phyloP scores from a whole-genome alignment of 2,888 invertebrate genomes.

The Eupithecia tripunctaria region DNA sequence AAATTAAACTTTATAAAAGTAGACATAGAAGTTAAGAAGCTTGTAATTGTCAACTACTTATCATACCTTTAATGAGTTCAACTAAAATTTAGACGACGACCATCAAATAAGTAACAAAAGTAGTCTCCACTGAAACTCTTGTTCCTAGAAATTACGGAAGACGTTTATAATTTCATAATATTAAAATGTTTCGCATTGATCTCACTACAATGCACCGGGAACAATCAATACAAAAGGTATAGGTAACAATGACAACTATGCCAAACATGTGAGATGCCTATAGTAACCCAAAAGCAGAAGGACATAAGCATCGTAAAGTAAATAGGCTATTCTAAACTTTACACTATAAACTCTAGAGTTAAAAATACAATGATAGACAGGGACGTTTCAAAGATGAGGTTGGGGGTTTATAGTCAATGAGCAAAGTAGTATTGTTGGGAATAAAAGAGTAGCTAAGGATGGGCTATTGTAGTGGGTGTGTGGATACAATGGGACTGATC shows the following conservation, averaged over 20 bases:
- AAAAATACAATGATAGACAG: slow-evolving; percentile 33
- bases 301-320: slow-evolving; percentile 41
- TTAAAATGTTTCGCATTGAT: slow-evolving; percentile 84
- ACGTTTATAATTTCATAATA: slow-evolving; percentile 84
- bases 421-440: slow-evolving; percentile 77
- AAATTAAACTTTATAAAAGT: not conserved
- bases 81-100: not conserved
- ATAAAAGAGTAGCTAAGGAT: slow-evolving; percentile 83
- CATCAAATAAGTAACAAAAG: not conserved
- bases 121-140: slow-evolving; percentile 46
- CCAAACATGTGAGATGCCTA: slow-evolving; percentile 81
- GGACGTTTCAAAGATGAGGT: slow-evolving; percentile 37
- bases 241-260: slow-evolving; percentile 82
- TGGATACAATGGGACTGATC: slow-evolving; percentile 74
- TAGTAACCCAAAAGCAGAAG: slow-evolving; percentile 39
- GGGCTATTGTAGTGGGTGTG: slow-evolving; percentile 83
- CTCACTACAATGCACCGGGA: slow-evolving; percentile 68
- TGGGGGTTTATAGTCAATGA: slow-evolving; percentile 66
- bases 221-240: slow-evolving; percentile 81
- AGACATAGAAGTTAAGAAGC: not conserved
- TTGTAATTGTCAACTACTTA: not conserved
- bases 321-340: slow-evolving; percentile 31
- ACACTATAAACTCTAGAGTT: slow-evolving; percentile 21
- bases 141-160: slow-evolving; percentile 69
- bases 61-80: not conserved